Evolutionary conservation across 64 coral and sea anemone species (phyloP).

Genomic region (Dendronephthya gigantea): DNA sequence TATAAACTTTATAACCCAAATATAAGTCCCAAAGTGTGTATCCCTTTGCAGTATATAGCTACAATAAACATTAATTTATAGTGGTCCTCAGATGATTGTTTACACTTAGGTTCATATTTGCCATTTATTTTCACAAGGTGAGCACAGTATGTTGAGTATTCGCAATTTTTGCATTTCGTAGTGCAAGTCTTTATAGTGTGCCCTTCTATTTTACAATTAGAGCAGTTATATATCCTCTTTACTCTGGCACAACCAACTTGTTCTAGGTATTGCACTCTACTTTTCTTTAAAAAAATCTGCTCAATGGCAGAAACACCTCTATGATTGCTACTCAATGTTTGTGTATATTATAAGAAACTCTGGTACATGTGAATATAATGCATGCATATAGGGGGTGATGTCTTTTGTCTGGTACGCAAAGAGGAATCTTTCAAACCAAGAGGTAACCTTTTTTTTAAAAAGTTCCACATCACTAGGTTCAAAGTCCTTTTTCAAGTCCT

Average conservation of each 20-base stretch:
- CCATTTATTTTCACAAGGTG: constrained; percentile 16
- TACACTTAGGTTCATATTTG: neutral
- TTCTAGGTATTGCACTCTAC: neutral
- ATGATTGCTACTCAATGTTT: neutral
- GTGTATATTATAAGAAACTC: neutral
- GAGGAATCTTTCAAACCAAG: neutral
- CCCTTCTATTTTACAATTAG: neutral
- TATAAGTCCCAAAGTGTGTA: neutral
- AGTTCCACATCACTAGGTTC: neutral
- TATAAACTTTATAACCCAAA: neutral
- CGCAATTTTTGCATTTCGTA: neutral
- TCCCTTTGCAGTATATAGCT: neutral
- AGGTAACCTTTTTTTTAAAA: neutral
- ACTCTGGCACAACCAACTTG: neutral
- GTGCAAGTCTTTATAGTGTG: neutral
- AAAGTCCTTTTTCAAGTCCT: neutral
- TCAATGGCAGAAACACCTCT: neutral
- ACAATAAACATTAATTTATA: neutral
- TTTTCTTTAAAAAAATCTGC: constrained; percentile 4
- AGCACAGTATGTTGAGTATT: neutral
- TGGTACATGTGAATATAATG: neutral
- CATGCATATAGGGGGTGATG: neutral
- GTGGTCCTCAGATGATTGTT: neutral
- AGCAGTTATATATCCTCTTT: neutral
- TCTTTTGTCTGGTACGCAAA: neutral